A percentile compares a stretch with the other conserved stretches of the same genome.
These are phyloP conservation scores for Pteromalus puparum DNA, from an alignment of 1,140 invertebrate species.

Conservation along the genomic window DNA sequence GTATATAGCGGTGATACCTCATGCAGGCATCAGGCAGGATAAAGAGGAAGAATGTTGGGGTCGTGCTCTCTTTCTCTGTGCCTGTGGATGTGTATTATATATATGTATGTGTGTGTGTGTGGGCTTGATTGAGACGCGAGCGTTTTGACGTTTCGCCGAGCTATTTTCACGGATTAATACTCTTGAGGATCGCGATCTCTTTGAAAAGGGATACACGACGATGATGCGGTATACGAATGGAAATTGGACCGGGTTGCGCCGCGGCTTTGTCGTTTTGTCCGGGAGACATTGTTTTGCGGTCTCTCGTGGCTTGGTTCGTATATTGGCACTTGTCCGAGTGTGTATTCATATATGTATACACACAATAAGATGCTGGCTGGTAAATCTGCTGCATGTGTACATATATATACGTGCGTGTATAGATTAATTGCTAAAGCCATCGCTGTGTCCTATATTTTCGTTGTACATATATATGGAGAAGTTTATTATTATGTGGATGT, in stretches of 20 bases:
- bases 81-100: too few species aligned
- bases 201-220: neutral
- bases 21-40: neutral
- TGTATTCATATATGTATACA: neutral
- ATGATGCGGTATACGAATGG: neutral
- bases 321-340: too few species aligned
- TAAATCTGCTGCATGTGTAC: too few species aligned
- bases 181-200: conserved; percentile 51
- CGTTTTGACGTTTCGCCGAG: conserved; percentile 54
- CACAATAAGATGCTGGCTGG: neutral
- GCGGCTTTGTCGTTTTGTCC: neutral
- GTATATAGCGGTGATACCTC: neutral
- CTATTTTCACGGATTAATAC: conserved; percentile 55
- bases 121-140: conserved; percentile 60
- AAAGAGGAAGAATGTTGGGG: neutral
- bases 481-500: too few species aligned
- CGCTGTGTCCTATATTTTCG: too few species aligned
- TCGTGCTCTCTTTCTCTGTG: too few species aligned
- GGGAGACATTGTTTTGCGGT: too few species aligned
- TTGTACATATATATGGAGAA: too few species aligned
- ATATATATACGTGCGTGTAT: too few species aligned
- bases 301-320: too few species aligned
- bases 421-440: too few species aligned
- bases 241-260: neutral
- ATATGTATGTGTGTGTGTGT: too few species aligned